These are phyloP conservation scores for Timandra comae DNA, from an alignment of 2,888 invertebrate species.

Conservation along the genomic window DNA sequence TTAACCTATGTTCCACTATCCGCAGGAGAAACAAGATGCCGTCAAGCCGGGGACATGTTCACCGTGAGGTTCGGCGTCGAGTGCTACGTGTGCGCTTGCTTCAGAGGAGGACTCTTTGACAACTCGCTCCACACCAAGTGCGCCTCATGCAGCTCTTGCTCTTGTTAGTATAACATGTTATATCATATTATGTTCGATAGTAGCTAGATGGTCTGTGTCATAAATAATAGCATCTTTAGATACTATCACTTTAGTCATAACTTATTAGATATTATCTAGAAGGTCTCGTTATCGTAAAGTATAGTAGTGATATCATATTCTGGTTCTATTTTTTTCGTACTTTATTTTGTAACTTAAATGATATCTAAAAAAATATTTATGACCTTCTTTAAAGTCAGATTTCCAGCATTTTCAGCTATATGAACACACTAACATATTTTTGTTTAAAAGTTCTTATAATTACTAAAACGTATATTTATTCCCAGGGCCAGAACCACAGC, in stretches of 20 bases:
- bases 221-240: no score
- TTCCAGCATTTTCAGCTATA: no score
- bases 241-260: no score
- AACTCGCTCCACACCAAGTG: constrained; percentile 37
- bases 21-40: constrained; percentile 30
- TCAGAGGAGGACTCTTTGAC: constrained; percentile 19
- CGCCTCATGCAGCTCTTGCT: constrained; percentile 31
- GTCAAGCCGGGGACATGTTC: constrained; percentile 45
- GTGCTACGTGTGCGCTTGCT: constrained; percentile 56
- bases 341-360: no score
- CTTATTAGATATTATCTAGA: no score
- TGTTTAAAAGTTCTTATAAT: neutral
- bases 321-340: no score
- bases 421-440: neutral
- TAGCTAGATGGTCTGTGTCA: neutral
- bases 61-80: constrained; percentile 23
- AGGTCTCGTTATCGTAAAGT: no score
- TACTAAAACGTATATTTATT: neutral
- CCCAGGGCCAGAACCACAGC: constrained; percentile 3
- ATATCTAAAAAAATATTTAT: no score
- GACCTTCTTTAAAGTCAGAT: no score
- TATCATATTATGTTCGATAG: neutral
- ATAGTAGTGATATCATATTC: no score
- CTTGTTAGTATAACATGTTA: neutral
- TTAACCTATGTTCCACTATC: no score